Evolutionary conservation across 2,113 vertebrate species (phyloP).

Genomic region (Paedocypris sp.): DNA sequence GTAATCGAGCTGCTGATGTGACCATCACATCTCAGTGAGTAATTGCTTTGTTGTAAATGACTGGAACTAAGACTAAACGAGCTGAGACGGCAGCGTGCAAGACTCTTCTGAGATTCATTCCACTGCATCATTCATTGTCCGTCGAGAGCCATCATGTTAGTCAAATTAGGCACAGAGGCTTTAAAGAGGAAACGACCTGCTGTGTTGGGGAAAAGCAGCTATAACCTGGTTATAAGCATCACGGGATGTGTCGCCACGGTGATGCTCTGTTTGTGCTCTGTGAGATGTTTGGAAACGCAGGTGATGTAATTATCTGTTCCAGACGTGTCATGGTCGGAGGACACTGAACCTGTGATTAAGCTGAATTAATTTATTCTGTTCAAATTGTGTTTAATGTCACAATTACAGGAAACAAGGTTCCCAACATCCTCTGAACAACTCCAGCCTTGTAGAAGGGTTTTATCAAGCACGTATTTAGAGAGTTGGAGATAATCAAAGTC

Average conservation of each 20-base stretch:
- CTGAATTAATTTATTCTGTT: no score
- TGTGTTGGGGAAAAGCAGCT: background rate
- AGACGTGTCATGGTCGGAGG: no score
- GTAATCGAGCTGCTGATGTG: conserved; percentile 19
- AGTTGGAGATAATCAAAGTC: conserved; percentile 21
- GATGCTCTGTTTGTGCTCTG: background rate
- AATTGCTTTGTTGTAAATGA: conserved; percentile 20
- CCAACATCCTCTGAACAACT: no score
- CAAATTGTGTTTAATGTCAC: no score
- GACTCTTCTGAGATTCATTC: conserved; percentile 1
- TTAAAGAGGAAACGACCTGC: background rate
- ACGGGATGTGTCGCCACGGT: background rate
- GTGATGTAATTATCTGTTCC: no score
- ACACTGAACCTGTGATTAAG: no score
- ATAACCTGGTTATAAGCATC: background rate
- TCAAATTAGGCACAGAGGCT: background rate
- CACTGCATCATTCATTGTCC: conserved; percentile 9
- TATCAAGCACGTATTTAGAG: no score
- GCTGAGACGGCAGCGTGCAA: conserved; percentile 10
- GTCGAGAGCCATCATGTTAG: conserved; percentile 9
- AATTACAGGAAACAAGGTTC: no score
- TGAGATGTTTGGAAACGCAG: background rate
- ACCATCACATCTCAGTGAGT: conserved; percentile 15
- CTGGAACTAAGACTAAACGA: conserved; percentile 24
- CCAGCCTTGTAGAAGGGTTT: no score